Base-by-base conservation (phyloP, 2,888 invertebrate species). In the Drosophila nigricruria region DNA sequence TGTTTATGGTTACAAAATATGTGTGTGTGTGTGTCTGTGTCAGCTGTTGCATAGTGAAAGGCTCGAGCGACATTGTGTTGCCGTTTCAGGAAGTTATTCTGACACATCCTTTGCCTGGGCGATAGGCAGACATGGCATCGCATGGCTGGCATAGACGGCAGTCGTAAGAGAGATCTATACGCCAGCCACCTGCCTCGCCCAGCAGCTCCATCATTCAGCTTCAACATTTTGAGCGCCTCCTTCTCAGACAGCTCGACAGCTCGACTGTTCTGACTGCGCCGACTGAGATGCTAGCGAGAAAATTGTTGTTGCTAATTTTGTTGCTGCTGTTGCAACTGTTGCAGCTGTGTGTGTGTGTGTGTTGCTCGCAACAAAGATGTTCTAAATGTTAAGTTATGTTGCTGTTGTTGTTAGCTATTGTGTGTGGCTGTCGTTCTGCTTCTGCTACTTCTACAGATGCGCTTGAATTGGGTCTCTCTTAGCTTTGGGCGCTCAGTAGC, bases 401-500 rank as follows among this genome's bases (percentile, higher is more conserved):
- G 42, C 47, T 60, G 23, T 42, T 49, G 53, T 27, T 45, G 36
- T 36, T n/a, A 52, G 30, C 36, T 57, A 34, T 58, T 75, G 52
- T 57, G 47, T 71, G 69, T 56, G 65, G 68, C 68, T 68, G 68
- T 64, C 68, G 80, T 63, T 79, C 68, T 78, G 83, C 75, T 70
- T 70, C 69, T 61, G 12, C 32, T 36, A 16, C 16, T 23, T 52
- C 52, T 14, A 62, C 73, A 88, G 86, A 88, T 85, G 82, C 85
- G 82, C 86, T 68, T 70, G 87, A 88, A 83, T 88, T 83, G 70
- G 89, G 87, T 74, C 78, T 83, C 64, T 77, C 32, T 16, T 69
- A 3, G 86, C 84, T 84, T 80, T 79, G 77, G 89, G 88, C 77
- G 79, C 82, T 79, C 82, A 73, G 88, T 79, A 75, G 87, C 81